phyloP scores from a whole-genome alignment of 2,797 vertebrate genomes.

The Sus cebifrons region DNA sequence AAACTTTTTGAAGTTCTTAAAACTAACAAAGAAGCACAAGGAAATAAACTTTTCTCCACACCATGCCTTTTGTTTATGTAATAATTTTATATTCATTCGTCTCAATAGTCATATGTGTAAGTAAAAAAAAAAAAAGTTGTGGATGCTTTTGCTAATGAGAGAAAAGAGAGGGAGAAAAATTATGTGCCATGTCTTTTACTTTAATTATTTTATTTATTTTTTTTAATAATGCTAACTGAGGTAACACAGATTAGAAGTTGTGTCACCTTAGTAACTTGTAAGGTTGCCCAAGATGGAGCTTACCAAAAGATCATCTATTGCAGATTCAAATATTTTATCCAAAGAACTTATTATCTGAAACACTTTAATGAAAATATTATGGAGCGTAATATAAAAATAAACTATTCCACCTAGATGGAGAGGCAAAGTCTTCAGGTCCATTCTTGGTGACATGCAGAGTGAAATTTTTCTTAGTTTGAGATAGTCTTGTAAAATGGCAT shows the following conservation, averaged over 20 bases:
- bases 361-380: background rate
- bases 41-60: background rate
- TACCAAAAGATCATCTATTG: background rate
- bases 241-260: background rate
- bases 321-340: slow-evolving; percentile 7
- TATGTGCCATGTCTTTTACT: background rate
- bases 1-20: slow-evolving; percentile 26
- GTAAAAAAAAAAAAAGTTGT: background rate
- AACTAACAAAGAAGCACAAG: background rate
- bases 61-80: background rate
- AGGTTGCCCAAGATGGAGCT: background rate
- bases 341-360: background rate
- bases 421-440: background rate
- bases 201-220: background rate
- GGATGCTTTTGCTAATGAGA: background rate
- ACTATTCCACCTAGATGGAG: background rate
- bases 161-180: background rate
- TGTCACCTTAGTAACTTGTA: too few species aligned
- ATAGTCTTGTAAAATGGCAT: background rate
- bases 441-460: background rate
- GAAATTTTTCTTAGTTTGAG: background rate
- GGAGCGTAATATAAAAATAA: background rate
- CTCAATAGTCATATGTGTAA: background rate
- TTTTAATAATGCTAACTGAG: background rate
- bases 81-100: background rate